Evolutionary conservation across 1,140 invertebrate species (phyloP).

Genomic region (Tetragonula clypearis): DNA sequence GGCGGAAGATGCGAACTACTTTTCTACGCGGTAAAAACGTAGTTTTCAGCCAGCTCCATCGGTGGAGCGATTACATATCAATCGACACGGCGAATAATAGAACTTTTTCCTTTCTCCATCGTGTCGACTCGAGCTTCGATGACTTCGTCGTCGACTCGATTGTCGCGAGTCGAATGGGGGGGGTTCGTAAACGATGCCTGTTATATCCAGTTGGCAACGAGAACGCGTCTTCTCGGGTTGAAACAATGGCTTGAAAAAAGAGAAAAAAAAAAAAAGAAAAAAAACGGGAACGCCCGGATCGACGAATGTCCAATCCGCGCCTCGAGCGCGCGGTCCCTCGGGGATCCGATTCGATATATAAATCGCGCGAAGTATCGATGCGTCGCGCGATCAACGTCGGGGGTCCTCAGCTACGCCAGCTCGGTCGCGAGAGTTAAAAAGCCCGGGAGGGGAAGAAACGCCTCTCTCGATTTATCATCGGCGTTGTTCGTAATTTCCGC

Average conservation of each 20-base stretch:
- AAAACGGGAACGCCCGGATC: slow-evolving; percentile 3
- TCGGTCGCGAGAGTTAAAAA: neutral
- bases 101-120: neutral
- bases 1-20: no score
- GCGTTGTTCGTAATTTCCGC: slow-evolving; percentile 3
- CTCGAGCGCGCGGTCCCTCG: no score
- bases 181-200: slow-evolving; percentile 30
- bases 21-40: no score
- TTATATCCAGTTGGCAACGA: slow-evolving; percentile 34
- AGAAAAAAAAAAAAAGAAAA: neutral
- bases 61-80: neutral
- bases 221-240: slow-evolving; percentile 8
- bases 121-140: neutral
- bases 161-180: neutral
- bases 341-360: no score
- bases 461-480: slow-evolving; percentile 20
- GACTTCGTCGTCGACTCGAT: slow-evolving; percentile 6
- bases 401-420: no score
- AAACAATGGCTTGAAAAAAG: slow-evolving; percentile 44
- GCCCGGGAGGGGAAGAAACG: neutral
- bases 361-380: no score
- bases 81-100: slow-evolving; percentile 8
- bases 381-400: no score
- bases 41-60: no score
- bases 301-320: slow-evolving; percentile 25